phyloP scores from a whole-genome alignment of 2,797 vertebrate species.

The Syndactyla subalaris region DNA sequence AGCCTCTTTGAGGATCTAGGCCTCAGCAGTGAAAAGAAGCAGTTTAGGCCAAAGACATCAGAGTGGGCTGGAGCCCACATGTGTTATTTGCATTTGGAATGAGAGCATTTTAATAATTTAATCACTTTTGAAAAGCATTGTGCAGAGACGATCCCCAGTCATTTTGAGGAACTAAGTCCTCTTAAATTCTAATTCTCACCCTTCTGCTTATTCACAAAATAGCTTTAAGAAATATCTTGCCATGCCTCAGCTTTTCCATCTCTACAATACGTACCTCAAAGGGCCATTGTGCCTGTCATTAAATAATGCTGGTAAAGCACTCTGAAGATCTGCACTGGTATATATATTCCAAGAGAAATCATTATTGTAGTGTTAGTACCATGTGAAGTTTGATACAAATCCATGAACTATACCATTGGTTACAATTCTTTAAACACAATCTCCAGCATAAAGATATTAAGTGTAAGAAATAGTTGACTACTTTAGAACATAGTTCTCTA shows the following conservation, averaged over 20 bases:
- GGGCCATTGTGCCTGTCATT: conserved; percentile 54
- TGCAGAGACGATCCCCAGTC: background rate
- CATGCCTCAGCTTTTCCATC: conserved; percentile 51
- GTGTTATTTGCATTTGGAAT: conserved; percentile 44
- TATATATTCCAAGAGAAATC: conserved; percentile 17
- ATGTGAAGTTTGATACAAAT: conserved; percentile 53
- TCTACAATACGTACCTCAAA: conserved; percentile 36
- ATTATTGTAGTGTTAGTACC: background rate
- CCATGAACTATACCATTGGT: conserved; percentile 18
- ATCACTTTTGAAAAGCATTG: conserved; percentile 51
- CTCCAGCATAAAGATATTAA: conserved; percentile 50
- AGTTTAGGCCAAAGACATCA: conserved; percentile 23
- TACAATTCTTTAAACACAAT: conserved; percentile 57
- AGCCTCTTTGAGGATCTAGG: conserved; percentile 41
- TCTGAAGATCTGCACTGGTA: conserved; percentile 32
- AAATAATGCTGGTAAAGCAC: conserved; percentile 60
- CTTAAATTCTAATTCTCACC: conserved; percentile 60
- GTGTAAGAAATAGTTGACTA: conserved; percentile 27
- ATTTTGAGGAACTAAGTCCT: conserved; percentile 42
- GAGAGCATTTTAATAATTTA: conserved; percentile 52
- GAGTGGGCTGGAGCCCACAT: background rate
- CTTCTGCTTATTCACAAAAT: conserved; percentile 40
- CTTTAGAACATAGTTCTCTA: conserved; percentile 47
- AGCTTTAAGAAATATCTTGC: conserved; percentile 29
- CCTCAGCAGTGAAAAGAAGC: background rate